phyloP scores from a whole-genome alignment of 2,888 invertebrate genomes.

The Silvanus unidentatus region DNA sequence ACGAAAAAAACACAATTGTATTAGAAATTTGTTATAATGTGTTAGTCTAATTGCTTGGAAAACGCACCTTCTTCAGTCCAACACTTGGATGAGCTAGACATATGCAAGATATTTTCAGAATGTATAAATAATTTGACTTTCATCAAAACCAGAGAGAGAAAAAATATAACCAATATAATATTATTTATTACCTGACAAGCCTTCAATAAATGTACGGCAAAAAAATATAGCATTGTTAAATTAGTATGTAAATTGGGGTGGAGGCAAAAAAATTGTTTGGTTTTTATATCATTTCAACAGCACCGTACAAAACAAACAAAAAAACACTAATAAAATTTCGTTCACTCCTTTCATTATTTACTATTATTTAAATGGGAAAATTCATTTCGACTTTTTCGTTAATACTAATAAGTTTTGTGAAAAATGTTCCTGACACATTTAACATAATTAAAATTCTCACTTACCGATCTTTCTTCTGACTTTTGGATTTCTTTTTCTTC shows the following conservation, averaged over 20 bases:
- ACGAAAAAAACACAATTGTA: constrained; percentile 12
- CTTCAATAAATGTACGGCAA: constrained; percentile 43
- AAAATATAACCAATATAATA: constrained; percentile 33
- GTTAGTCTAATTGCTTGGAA: constrained; percentile 27
- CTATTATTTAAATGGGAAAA: too few relatives aligned
- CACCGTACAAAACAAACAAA: not conserved
- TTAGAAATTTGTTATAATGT: constrained; percentile 11
- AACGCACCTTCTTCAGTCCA: constrained; percentile 44
- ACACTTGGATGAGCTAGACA: constrained; percentile 41
- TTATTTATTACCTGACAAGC: constrained; percentile 39
- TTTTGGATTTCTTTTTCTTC: constrained; percentile 76
- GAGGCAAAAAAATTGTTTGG: constrained; percentile 13
- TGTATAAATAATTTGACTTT: constrained; percentile 21
- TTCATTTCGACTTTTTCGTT: too few relatives aligned
- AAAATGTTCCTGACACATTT: too few relatives aligned
- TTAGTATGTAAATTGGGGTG: constrained; percentile 35
- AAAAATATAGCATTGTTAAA: constrained; percentile 46
- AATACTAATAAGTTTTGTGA: too few relatives aligned
- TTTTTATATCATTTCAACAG: not conserved
- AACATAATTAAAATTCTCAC: constrained; percentile 20
- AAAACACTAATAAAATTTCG: too few relatives aligned
- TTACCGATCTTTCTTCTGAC: constrained; percentile 69
- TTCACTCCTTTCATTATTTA: too few relatives aligned
- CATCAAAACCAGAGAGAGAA: constrained; percentile 10
- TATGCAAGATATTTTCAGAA: constrained; percentile 35